Conservation (phyloP, 1,140 invertebrate species). For the Pogonomyrmex californicus region DNA sequence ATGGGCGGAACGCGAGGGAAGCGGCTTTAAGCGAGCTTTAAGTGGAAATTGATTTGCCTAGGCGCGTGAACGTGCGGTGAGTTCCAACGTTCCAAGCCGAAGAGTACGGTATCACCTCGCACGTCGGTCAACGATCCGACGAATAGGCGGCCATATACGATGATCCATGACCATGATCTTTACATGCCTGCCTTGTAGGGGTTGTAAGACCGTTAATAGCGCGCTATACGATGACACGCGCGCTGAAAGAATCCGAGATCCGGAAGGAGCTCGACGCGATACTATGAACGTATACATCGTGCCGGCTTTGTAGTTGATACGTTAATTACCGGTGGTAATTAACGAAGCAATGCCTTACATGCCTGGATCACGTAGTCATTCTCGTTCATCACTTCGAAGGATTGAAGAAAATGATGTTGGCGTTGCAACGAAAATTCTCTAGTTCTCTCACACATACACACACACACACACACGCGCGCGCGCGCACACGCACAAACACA, state of each 20-base stretch:
- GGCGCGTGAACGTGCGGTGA: conserved; percentile 63
- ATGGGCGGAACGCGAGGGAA: conserved; percentile 18
- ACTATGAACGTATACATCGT: background rate
- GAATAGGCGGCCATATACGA: conserved; percentile 74
- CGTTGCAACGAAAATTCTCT: background rate
- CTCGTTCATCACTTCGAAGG: background rate
- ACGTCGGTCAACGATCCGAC: conserved; percentile 79
- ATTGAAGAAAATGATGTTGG: background rate
- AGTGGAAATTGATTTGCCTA: conserved; percentile 80
- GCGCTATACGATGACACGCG: conserved; percentile 21
- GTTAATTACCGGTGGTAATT: conserved; percentile 18
- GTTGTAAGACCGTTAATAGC: conserved; percentile 77
- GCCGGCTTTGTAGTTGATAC: background rate
- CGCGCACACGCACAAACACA: too few species aligned
- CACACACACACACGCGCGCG: too few species aligned
- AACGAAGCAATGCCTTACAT: conserved; percentile 3
- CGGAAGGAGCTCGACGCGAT: background rate
- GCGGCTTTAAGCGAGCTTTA: conserved; percentile 44
- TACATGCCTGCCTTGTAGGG: conserved; percentile 77
- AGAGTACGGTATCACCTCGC: conserved; percentile 73
- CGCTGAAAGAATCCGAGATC: conserved; percentile 22
- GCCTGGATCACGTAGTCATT: background rate
- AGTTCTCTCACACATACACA: too few species aligned
- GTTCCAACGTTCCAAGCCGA: conserved; percentile 26
- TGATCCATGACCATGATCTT: conserved; percentile 73